A percentile compares a stretch with the other conserved stretches of the same genome.
Conservation (phyloP, 2,113 vertebrate genomes). For the Odocoileus virginianus region DNA sequence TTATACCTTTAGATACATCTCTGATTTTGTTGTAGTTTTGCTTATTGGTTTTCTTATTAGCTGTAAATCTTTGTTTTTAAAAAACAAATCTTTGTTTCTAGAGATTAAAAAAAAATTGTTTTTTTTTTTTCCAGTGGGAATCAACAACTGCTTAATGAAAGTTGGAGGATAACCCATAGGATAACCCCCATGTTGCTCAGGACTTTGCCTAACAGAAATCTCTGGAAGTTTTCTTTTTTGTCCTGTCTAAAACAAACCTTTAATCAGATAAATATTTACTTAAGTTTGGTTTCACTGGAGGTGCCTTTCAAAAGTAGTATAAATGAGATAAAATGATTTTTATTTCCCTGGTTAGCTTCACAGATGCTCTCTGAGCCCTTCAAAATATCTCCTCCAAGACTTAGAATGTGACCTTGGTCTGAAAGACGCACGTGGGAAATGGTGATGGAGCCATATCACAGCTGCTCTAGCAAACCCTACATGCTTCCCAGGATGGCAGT, state of each 20-base stretch:
- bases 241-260: background rate
- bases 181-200: background rate
- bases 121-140: background rate
- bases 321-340: background rate
- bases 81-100: background rate
- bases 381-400: background rate
- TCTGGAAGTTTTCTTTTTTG: background rate
- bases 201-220: background rate
- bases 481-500: background rate
- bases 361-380: background rate
- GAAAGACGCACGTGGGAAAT: background rate
- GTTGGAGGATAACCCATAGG: background rate
- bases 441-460: background rate
- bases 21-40: background rate
- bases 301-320: background rate
- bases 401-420: background rate
- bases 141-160: background rate
- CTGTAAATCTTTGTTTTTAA: background rate
- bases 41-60: background rate
- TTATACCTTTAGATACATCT: background rate
- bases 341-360: background rate
- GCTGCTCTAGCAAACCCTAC: background rate
- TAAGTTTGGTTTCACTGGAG: background rate
- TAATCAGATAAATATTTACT: conserved; percentile 2
- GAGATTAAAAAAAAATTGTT: background rate